Evolutionary conservation across 2,888 invertebrate genomes (phyloP).

Genomic region (Aleiodes alternator): DNA sequence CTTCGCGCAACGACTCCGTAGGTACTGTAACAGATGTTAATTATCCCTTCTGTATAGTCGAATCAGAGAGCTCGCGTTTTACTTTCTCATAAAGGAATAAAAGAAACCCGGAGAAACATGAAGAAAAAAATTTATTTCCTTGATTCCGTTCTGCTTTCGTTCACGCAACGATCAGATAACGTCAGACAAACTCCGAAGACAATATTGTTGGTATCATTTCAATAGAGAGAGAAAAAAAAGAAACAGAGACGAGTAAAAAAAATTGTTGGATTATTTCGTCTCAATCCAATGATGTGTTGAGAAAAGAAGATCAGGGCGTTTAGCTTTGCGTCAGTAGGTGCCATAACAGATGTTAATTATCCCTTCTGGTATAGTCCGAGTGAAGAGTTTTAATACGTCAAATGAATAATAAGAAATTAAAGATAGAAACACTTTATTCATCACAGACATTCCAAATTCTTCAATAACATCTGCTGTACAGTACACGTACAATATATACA

Average conservation of each 20-base stretch:
- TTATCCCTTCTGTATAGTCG: slow-evolving; percentile 73
- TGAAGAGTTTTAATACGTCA: slow-evolving; percentile 5
- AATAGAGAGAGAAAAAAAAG: no score
- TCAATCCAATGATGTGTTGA: no score
- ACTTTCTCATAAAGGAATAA: slow-evolving; percentile 9
- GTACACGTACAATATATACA: not conserved
- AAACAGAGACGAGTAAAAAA: no score
- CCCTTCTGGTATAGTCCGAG: slow-evolving; percentile 69
- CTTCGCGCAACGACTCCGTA: slow-evolving; percentile 59
- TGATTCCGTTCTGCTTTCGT: slow-evolving; percentile 33
- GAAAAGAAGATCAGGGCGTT: no score
- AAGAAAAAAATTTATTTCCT: slow-evolving; percentile 42
- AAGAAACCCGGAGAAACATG: not conserved
- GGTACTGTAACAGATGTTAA: slow-evolving; percentile 75
- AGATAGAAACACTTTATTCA: not conserved
- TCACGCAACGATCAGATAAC: slow-evolving; percentile 30
- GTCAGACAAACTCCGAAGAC: slow-evolving; percentile 19
- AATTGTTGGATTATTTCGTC: no score
- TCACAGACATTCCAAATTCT: slow-evolving; percentile 22
- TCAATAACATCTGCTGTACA: slow-evolving; percentile 11
- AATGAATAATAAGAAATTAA: no score
- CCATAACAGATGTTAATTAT: slow-evolving; percentile 76
- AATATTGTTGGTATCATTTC: slow-evolving; percentile 6
- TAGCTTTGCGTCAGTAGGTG: slow-evolving; percentile 59
- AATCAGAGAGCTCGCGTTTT: slow-evolving; percentile 39